Evolutionary conservation across 2,797 vertebrate species (phyloP), one percentile per base, ranked within the genome.

Genomic region (Sebastes minor): DNA sequence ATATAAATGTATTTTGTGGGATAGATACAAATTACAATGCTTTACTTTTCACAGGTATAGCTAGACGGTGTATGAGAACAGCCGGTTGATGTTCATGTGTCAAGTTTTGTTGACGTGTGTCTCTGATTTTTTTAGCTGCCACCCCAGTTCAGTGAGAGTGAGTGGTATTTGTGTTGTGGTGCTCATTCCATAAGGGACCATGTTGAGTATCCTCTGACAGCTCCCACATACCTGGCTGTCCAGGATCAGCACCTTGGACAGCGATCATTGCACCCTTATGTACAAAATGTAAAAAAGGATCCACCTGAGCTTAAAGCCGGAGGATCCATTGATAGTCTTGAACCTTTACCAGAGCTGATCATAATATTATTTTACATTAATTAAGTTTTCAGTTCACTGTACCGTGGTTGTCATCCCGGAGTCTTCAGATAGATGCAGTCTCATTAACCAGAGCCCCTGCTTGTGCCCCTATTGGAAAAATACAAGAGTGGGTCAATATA

Each of bases 191-290:
- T 74, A n/a, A 35, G 66, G 42, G 61, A 74, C 33, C 30, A 46
- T 68, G 52, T 68, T 65, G 62, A 79, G 28, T 62, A 18, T 74
- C 61, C 42, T 80, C 23, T 61, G 61, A 72, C 71, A 74, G 57
- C 59, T 78, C 42, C 46, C 27, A 66, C 16, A 30, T 74, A 53
- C 55, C 18, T 49, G 60, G 25, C 33, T 61, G 35, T 84, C 56
- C 12, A 71, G 74, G 59, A 90, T 93, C 92, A 93, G 92, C 84
- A 93, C 90, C 92, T 57, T 90, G 91, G 92, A 93, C 87, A 93
- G 92, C 66, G 84, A 78, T 80, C 32, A 33, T 67, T 63, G 25
- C 73, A 75, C 64, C 61, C 63, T 78, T 84, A 18, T 61, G n/a
- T 23, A 74, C 46, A 81, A 74, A 86, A 65, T 81, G 22, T 71